A percentile compares a stretch with the other conserved stretches of the same genome.
Conservation (phyloP, 2,888 invertebrate species). For the Limnephilus lunatus region DNA sequence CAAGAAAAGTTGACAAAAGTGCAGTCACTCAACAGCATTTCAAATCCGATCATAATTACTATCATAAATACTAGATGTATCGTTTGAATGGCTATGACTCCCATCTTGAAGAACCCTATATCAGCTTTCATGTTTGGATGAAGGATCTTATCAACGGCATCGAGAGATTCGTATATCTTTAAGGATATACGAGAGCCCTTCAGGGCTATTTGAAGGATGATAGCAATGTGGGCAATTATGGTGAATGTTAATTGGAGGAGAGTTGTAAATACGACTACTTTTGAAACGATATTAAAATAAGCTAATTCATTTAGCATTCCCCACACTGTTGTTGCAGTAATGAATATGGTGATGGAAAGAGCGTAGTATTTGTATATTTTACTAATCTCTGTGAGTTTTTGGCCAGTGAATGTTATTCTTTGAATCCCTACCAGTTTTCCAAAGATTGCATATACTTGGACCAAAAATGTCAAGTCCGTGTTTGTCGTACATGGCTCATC, state of each 20-base stretch:
- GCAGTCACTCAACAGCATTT: no score
- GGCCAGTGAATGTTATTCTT: slow-evolving; percentile 11
- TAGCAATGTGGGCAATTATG: neutral
- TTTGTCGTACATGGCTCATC: neutral
- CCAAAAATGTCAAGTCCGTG: slow-evolving; percentile 15
- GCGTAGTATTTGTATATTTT: slow-evolving; percentile 45
- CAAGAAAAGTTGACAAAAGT: neutral
- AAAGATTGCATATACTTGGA: slow-evolving; percentile 24
- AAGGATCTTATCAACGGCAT: slow-evolving; percentile 30
- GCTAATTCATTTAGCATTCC: neutral
- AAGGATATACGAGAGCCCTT: slow-evolving; percentile 6
- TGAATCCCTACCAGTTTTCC: slow-evolving; percentile 45
- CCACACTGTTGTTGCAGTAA: neutral
- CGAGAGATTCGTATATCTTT: slow-evolving; percentile 19
- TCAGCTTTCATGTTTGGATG: neutral
- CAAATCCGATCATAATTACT: no score
- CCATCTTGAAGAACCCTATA: slow-evolving; percentile 28
- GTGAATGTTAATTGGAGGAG: neutral
- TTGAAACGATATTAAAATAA: neutral
- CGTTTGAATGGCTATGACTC: slow-evolving; percentile 17
- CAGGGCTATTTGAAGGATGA: neutral
- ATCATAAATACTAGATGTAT: slow-evolving; percentile 14
- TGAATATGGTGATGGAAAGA: neutral
- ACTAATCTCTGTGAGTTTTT: neutral
- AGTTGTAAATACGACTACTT: neutral